phyloP scores from a whole-genome alignment of 2,113 vertebrate genomes.

The Solea solea region DNA sequence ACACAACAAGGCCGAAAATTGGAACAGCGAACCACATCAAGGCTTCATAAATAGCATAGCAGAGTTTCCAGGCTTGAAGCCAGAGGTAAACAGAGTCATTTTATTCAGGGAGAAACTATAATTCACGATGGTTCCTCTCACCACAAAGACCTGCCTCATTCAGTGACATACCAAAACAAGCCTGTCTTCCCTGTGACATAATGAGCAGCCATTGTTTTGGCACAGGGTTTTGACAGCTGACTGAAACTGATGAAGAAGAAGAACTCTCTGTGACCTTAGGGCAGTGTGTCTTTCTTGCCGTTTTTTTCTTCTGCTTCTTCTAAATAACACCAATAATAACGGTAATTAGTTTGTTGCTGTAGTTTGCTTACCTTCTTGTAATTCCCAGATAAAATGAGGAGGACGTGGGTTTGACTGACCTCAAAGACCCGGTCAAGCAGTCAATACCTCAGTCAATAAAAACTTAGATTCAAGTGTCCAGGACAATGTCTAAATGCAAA shows the following conservation, averaged over 20 bases:
- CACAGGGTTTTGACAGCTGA: slow-evolving; percentile 25
- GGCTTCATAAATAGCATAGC: slow-evolving; percentile 59
- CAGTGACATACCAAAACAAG: slow-evolving; percentile 42
- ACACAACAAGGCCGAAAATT: slow-evolving; percentile 73
- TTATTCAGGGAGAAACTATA: slow-evolving; percentile 41
- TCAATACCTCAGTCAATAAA: not conserved
- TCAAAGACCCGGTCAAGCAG: not conserved
- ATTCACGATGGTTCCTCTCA: slow-evolving; percentile 39
- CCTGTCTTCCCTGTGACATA: slow-evolving; percentile 13
- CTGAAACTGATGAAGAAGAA: not conserved
- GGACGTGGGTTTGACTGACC: not conserved
- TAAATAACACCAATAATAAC: no score
- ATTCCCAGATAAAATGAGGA: not conserved
- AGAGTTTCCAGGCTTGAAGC: slow-evolving; percentile 57
- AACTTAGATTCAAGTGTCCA: not conserved
- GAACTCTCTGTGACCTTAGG: not conserved
- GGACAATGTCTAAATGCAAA: not conserved
- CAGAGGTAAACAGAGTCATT: slow-evolving; percentile 61
- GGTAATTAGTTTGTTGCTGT: no score
- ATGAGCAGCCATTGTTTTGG: slow-evolving; percentile 18
- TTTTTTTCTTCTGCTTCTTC: no score
- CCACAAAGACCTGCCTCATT: slow-evolving; percentile 40
- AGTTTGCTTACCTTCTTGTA: not conserved
- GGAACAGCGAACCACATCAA: slow-evolving; percentile 73
- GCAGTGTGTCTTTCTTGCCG: not conserved